Evolutionary conservation across 1,140 invertebrate genomes (phyloP), one percentile per base, ranked within the genome.

Genomic region (Nephila pilipes): DNA sequence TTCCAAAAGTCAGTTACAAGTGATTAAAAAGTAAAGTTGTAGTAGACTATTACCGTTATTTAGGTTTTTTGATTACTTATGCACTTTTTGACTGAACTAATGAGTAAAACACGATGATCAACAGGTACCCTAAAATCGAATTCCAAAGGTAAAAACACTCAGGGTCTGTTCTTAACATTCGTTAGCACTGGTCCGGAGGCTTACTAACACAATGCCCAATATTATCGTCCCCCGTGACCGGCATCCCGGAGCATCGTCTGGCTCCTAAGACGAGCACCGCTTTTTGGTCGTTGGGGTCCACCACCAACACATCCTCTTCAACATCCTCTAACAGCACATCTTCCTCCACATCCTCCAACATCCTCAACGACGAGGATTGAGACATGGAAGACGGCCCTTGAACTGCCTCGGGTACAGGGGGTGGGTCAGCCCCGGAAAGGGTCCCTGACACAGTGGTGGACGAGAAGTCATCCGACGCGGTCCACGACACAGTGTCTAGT

Each of bases 221-320:
- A 89, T 89, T 93, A 36, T 93, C 87, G n/a, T 93, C 92, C 14
- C 75, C 69, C 16, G 92, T 88, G 16, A 83, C 87, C 1, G 92
- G 92, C 92, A 93, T 93, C 5, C 92, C 92, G 22, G 65, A 46
- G 38, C 92, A 93, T 32, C 92, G 65, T 25, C 92, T 58, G 6
- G 69, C 83, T 14, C 92, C 92, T 79, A 93, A 60, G 3, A 93
- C 83, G 32, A 93, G 60, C 18, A 93, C 92, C 5, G 92, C 92
- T 89, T 88, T 93, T 83, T 93, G 92, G 58, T 93, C 92, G 46
- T 88, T 93, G 58, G 92, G 92, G 58, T 93, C 92, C 20, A 93
- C 92, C 22, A 93, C 92, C 10, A 93, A 65, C 2, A 93, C 92
- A 20, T 93, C 92, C 14, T 93, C 92, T 36, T 93, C 92, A 32